Conservation (phyloP, 2,113 vertebrate genomes). For the Gyps fulvus region DNA sequence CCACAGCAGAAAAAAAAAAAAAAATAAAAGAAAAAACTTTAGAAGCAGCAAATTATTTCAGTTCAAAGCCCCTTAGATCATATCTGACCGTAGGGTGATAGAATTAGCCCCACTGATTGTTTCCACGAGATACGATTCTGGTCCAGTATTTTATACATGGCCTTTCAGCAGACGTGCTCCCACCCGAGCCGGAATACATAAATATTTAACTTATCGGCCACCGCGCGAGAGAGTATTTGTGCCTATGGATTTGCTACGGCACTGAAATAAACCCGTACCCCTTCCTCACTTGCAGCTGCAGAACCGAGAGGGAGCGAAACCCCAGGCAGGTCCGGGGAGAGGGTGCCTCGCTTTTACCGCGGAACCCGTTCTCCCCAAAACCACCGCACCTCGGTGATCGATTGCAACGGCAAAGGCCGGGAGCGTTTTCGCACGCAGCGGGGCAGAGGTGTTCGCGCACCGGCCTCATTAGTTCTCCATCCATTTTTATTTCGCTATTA, state of each 20-base stretch:
- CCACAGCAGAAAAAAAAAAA: background rate
- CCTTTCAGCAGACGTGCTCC: background rate
- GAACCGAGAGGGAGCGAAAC: accelerated
- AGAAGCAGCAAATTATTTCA: background rate
- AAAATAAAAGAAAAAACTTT: background rate
- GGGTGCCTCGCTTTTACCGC: background rate
- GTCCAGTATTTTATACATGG: background rate
- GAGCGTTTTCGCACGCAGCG: background rate
- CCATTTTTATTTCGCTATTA: background rate
- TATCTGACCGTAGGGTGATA: background rate
- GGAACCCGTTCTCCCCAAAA: background rate
- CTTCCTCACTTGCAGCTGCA: background rate
- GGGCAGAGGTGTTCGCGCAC: background rate
- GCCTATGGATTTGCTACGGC: background rate
- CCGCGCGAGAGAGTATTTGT: background rate
- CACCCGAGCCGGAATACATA: background rate
- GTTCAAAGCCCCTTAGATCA: background rate
- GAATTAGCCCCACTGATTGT: background rate
- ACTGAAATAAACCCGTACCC: background rate
- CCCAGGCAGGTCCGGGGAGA: too few relatives aligned
- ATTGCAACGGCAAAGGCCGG: background rate
- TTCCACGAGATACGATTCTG: background rate
- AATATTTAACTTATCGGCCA: background rate
- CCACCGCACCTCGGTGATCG: background rate
- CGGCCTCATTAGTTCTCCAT: accelerated